Conservation (phyloP, 2,888 invertebrate species). For the Micoletzkya japonica region DNA sequence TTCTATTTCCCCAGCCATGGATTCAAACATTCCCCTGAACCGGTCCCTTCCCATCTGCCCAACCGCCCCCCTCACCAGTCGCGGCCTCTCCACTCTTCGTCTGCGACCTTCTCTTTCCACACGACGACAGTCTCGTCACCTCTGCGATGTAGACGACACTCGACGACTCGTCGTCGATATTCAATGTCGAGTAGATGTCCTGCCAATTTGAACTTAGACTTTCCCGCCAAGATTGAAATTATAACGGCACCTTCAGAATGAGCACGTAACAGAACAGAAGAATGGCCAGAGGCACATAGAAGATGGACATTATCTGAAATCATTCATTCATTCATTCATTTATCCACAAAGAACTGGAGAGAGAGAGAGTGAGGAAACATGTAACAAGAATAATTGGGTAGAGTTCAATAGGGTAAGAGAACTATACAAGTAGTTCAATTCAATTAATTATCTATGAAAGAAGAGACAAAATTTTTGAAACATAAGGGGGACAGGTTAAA, state of each 20-base stretch:
- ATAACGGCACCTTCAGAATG: constrained; percentile 50
- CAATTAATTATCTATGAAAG: too few species aligned
- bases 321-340: background rate
- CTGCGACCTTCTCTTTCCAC: constrained; percentile 31
- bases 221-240: too few species aligned
- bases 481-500: too few species aligned
- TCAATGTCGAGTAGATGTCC: constrained; percentile 50
- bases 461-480: too few species aligned
- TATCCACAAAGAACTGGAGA: background rate
- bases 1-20: too few species aligned
- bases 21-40: too few species aligned
- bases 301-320: constrained; percentile 38
- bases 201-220: too few species aligned
- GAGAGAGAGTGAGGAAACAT: too few species aligned
- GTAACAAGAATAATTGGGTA: too few species aligned
- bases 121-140: constrained; percentile 40
- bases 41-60: too few species aligned
- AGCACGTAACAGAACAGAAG: constrained; percentile 47
- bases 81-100: background rate
- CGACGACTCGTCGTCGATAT: constrained; percentile 41
- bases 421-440: too few species aligned
- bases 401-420: too few species aligned
- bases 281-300: constrained; percentile 48
- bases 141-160: constrained; percentile 44
- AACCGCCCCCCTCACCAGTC: background rate